Evolutionary conservation across 2,797 vertebrate species (phyloP).

Genomic region (Xiphophorus birchmanni): DNA sequence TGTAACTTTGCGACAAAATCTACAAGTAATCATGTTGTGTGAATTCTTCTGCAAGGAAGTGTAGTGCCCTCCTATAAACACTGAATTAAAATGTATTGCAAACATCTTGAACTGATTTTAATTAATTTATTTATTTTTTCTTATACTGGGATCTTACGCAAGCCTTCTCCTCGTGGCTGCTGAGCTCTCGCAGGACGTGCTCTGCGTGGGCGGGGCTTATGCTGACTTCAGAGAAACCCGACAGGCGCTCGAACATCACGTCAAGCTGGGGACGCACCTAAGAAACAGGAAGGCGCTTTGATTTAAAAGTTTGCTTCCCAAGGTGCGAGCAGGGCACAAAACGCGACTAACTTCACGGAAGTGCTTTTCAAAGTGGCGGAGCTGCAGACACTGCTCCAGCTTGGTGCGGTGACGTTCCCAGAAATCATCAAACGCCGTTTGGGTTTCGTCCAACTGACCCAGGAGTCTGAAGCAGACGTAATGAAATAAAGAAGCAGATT

Average conservation of each 20-base stretch:
- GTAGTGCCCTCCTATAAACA: neutral
- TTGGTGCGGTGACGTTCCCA: slow-evolving; percentile 94
- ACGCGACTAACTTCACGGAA: slow-evolving; percentile 89
- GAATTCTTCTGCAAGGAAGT: neutral
- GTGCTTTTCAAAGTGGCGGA: slow-evolving; percentile 91
- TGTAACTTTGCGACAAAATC: neutral
- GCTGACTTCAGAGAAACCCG: slow-evolving; percentile 87
- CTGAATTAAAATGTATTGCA: neutral
- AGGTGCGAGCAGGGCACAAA: neutral
- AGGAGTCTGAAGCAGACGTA: slow-evolving; percentile 82
- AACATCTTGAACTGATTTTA: neutral
- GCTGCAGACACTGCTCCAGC: slow-evolving; percentile 91
- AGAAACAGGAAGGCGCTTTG: neutral
- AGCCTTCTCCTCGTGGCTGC: slow-evolving; percentile 86
- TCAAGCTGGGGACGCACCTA: slow-evolving; percentile 87
- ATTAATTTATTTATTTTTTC: neutral
- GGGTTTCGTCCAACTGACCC: slow-evolving; percentile 91
- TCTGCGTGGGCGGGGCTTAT: slow-evolving; percentile 89
- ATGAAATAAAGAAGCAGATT: neutral
- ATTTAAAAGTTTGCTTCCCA: neutral
- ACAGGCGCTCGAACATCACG: slow-evolving; percentile 79
- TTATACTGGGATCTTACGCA: slow-evolving; percentile 77
- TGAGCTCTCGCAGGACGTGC: slow-evolving; percentile 90
- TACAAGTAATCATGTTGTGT: neutral
- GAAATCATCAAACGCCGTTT: slow-evolving; percentile 94